A percentile compares a stretch with the other conserved stretches of the same genome.
Conservation (phyloP, 2,113 vertebrate genomes). For the Microcebus ravelobensis region DNA sequence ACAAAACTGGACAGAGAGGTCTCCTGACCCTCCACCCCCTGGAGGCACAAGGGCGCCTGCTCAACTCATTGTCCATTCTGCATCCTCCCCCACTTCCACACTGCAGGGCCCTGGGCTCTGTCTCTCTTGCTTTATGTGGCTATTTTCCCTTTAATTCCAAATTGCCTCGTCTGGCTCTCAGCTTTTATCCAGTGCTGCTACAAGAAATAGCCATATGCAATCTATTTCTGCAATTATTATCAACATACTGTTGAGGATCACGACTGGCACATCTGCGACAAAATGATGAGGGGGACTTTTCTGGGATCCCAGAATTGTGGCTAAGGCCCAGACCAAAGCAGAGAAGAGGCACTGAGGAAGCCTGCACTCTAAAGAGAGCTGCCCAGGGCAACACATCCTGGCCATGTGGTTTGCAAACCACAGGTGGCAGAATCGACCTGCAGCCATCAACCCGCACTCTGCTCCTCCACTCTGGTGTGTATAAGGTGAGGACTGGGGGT, state of each 20-base stretch:
- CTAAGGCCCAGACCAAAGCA: neutral
- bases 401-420: neutral
- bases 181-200: neutral
- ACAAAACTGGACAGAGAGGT: neutral
- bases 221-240: neutral
- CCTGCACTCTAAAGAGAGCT: neutral
- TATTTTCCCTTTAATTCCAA: constrained; percentile 4
- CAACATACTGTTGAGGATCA: constrained; percentile 4
- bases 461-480: neutral
- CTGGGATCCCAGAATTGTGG: neutral
- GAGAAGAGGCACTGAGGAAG: neutral
- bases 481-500: neutral
- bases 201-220: neutral
- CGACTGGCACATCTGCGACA: neutral
- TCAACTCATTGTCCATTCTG: neutral
- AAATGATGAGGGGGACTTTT: neutral
- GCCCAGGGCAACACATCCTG: rapidly evolving
- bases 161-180: neutral
- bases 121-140: neutral
- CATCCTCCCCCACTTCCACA: neutral
- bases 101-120: neutral
- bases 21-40: neutral
- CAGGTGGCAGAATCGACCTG: neutral
- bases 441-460: neutral
- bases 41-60: neutral